Percentiles rank a stretch among this genome's conserved stretches.
Conservation (phyloP, 2,797 vertebrate species). For the Luscinia luscinia region DNA sequence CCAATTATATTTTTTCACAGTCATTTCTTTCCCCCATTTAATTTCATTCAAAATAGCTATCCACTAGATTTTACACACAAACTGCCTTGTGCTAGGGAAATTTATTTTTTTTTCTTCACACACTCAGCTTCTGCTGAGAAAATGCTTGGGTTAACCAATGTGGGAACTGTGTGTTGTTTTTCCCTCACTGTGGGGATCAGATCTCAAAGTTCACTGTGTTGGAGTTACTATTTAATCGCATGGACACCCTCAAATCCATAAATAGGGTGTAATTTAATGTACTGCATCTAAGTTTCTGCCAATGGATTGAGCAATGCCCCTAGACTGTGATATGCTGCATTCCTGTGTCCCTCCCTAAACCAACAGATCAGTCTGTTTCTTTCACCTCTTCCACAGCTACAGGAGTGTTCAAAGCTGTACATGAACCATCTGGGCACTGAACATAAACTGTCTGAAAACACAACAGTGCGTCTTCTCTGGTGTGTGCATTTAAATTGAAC, state of each 20-base stretch:
- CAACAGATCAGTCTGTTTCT: background rate
- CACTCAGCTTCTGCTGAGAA: background rate
- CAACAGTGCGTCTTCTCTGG: background rate
- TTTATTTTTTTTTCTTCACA: background rate
- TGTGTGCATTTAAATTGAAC: background rate
- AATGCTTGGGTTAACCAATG: background rate
- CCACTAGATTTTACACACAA: background rate
- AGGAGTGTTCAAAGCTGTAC: background rate
- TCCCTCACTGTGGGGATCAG: background rate
- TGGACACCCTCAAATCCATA: background rate
- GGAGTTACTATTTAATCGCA: background rate
- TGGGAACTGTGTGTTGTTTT: background rate
- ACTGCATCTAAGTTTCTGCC: background rate
- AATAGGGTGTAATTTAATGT: background rate
- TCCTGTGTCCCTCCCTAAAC: background rate
- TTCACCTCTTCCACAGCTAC: background rate
- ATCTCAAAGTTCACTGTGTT: slow-evolving; percentile 7
- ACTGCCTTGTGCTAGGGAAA: background rate
- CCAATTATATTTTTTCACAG: background rate
- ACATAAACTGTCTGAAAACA: background rate
- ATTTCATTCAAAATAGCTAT: background rate
- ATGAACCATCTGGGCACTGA: rapidly evolving
- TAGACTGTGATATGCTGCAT: background rate
- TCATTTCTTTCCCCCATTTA: background rate
- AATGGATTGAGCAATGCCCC: background rate